phyloP scores from a whole-genome alignment of 1,140 invertebrate genomes.

The Hyposmocoma kahamanoa region DNA sequence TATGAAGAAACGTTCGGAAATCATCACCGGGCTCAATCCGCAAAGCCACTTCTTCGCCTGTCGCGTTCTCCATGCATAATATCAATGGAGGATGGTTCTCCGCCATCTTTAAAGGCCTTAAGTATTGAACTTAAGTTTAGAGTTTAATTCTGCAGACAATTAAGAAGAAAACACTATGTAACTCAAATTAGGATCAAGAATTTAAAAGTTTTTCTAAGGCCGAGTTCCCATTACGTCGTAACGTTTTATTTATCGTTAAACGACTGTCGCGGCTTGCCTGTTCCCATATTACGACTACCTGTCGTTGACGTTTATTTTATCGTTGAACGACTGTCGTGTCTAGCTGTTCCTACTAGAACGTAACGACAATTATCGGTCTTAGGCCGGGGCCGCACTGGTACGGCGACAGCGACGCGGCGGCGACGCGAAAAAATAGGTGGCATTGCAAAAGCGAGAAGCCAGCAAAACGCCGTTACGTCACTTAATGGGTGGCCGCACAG shows the following conservation, averaged over 20 bases:
- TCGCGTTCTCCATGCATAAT: constrained; percentile 51
- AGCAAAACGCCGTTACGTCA: too few relatives aligned
- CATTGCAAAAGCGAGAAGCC: too few relatives aligned
- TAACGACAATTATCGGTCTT: too few relatives aligned
- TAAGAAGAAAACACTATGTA: neutral
- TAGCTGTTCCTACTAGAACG: too few relatives aligned
- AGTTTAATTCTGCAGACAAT: neutral
- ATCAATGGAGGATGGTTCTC: constrained; percentile 33
- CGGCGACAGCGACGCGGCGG: too few relatives aligned
- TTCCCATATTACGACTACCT: too few relatives aligned
- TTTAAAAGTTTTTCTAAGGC: neutral
- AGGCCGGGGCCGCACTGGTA: too few relatives aligned
- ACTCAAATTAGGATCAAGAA: neutral
- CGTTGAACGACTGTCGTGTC: too few relatives aligned
- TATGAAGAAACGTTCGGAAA: constrained; percentile 49
- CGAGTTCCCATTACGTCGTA: neutral
- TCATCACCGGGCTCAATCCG: constrained; percentile 49
- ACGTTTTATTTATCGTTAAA: neutral
- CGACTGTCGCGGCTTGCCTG: too few relatives aligned
- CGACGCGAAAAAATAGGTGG: too few relatives aligned
- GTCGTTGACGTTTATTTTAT: too few relatives aligned
- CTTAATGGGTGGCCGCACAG: too few relatives aligned
- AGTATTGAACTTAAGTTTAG: neutral
- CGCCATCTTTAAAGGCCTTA: constrained; percentile 11
- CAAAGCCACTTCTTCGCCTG: constrained; percentile 50